Evolutionary conservation across 2,113 vertebrate species (phyloP).

Genomic region (Pao palembangensis): DNA sequence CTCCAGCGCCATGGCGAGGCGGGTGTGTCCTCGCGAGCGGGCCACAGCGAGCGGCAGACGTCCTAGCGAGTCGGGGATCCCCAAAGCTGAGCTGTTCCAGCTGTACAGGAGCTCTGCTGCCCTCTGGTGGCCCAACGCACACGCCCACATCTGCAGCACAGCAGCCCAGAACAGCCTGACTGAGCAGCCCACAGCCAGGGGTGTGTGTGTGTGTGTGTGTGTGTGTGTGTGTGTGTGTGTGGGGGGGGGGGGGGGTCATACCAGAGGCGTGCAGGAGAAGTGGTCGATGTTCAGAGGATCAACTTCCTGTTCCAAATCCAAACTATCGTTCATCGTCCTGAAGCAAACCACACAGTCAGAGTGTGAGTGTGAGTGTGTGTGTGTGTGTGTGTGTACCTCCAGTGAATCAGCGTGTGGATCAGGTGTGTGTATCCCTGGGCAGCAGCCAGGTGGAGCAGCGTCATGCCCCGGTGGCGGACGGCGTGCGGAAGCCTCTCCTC

Average conservation of each 20-base stretch:
- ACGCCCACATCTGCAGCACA: constrained; percentile 82
- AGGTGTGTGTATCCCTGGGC: constrained; percentile 87
- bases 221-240: not conserved
- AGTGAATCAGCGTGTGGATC: constrained; percentile 69
- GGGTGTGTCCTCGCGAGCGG: constrained; percentile 82
- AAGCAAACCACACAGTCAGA: not conserved
- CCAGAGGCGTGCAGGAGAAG: constrained; percentile 91
- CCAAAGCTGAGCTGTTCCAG: constrained; percentile 81
- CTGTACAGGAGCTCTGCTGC: constrained; percentile 82
- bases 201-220: not conserved
- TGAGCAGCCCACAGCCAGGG: not conserved
- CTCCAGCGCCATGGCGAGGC: constrained; percentile 81
- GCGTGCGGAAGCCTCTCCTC: constrained; percentile 76
- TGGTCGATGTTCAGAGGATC: constrained; percentile 93
- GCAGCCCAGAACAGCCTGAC: not conserved
- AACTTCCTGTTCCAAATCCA: constrained; percentile 88
- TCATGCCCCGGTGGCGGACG: constrained; percentile 85
- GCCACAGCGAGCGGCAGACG: constrained; percentile 85
- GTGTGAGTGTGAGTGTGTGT: constrained; percentile 6
- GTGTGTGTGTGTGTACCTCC: not conserved
- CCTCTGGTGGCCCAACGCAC: constrained; percentile 84
- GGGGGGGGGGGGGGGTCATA: too few species aligned
- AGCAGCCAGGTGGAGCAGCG: constrained; percentile 85
- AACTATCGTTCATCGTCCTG: constrained; percentile 79
- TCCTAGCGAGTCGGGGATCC: constrained; percentile 85